phyloP scores from a whole-genome alignment of 23 tunicate genomes.

The Clavelina lepadiformis region DNA sequence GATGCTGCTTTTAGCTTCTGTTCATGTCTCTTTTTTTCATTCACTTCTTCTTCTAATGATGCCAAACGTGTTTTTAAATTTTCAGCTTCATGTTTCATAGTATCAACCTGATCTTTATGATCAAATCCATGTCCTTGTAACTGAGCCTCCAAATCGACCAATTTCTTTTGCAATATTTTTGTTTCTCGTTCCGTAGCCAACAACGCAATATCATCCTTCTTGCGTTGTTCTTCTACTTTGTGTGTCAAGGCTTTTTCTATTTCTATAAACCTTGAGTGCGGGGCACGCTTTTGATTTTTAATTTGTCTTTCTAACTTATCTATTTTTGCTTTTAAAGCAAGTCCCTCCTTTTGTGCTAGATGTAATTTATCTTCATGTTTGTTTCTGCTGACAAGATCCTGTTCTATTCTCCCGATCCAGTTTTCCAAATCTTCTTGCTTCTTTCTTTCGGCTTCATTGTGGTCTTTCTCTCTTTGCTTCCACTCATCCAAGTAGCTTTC shows the following conservation, averaged over 20 bases:
- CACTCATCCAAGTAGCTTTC: neutral
- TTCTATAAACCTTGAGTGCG: neutral
- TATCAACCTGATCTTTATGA: neutral
- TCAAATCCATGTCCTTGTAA: constrained; percentile 12
- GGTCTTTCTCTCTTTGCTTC: neutral
- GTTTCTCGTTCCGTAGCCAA: constrained; percentile 27
- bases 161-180: constrained; percentile 7
- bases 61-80: neutral
- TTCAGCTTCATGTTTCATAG: constrained; percentile 11
- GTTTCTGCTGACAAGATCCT: neutral
- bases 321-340: neutral
- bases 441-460: neutral
- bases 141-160: constrained; percentile 12
- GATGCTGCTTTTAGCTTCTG: neutral
- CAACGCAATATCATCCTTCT: constrained; percentile 9
- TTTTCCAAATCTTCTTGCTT: neutral
- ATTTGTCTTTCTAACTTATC: neutral
- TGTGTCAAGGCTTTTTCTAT: neutral
- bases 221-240: constrained; percentile 19
- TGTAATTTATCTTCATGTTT: neutral
- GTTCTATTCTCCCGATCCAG: neutral
- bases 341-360: neutral
- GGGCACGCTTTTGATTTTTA: neutral
- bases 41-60: constrained; percentile 5
- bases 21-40: constrained; percentile 10